Conservation (phyloP, 2,113 vertebrate species). For the Phalacrocorax pelagicus region DNA sequence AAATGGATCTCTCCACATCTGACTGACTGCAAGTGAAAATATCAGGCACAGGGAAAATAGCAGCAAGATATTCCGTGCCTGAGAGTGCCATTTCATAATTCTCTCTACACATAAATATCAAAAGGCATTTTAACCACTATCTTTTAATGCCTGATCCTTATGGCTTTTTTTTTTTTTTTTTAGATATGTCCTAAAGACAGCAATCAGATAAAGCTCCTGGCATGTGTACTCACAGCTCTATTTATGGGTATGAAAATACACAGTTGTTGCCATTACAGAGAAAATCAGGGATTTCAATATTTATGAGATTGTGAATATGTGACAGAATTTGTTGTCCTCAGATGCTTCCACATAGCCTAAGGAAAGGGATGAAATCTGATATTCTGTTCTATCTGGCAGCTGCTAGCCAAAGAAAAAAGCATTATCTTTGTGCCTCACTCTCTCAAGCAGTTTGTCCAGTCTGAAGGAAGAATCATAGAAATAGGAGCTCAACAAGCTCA, state of each 20-base stretch:
- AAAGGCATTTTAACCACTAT: constrained; percentile 16
- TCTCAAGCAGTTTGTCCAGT: neutral
- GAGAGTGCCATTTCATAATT: neutral
- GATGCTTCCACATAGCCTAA: constrained; percentile 34
- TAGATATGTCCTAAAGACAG: neutral
- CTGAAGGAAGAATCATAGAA: neutral
- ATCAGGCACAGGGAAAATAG: neutral
- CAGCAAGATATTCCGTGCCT: neutral
- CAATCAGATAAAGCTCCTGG: neutral
- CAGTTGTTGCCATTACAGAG: neutral
- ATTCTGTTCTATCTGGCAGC: neutral
- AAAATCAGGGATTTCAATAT: constrained; percentile 55
- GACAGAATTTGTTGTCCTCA: constrained; percentile 57
- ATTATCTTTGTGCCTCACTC: neutral
- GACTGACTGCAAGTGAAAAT: neutral
- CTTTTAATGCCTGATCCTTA: neutral
- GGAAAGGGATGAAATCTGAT: neutral
- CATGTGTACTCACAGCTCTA: constrained; percentile 7
- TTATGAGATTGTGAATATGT: constrained; percentile 33
- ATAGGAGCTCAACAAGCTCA: neutral
- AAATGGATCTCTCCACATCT: neutral
- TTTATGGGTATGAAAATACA: constrained; percentile 47
- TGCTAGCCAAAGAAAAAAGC: neutral
- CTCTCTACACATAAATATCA: neutral
- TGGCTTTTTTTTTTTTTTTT: neutral